Evolutionary conservation across 2,888 invertebrate genomes (phyloP), one percentile per base, ranked within the genome.

Genomic region (Cerceris ruficornis): DNA sequence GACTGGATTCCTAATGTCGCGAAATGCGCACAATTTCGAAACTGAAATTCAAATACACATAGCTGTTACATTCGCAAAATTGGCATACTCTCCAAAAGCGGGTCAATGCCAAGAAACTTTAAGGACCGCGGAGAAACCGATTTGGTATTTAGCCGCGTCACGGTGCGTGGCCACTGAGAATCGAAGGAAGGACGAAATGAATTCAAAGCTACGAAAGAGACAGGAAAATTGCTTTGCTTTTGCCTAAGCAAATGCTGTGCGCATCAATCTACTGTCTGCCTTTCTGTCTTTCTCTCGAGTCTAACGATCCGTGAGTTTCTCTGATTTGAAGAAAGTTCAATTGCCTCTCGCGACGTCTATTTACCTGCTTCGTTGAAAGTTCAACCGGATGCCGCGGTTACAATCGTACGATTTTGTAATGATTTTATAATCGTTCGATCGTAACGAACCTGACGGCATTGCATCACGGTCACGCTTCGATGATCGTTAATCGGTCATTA

Each of bases 311-410:
- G 50, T 39, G 43, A 70, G 70, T 74, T 81, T 52, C 67, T 70
- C 69, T 68, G 77, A 70, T 70, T 66, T 65, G 61, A 61, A 73
- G 81, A 81, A 77, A 71, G 68, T 81, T 73, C 64, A 58, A 28
- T 81, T 46, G 57, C 65, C 55, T 62, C 72, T 39, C 57, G 66
- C 49, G 39, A 50, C 39, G 49, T 43, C 46, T 43, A 39, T 62
- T 67, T 67, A 52, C 54, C 43, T 28, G 7, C 2, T n/a, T 6
- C 39, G 28, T 46, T 59, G 49, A 78, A 77, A 78, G 71, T 78
- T 75, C 64, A 64, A 67, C 46, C 55, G 52, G 57, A 43, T 39
- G 52, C 59, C 64, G 43, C 52, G 57, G 55, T 69, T 60, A 59
- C 49, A 14, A 49, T 57, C 60, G 28, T 28, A 55, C 41, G 43